A percentile compares a stretch with the other conserved stretches of the same genome.
Evolutionary conservation across 2,888 invertebrate genomes (phyloP).

Genomic region (Drosophila diplacantha): DNA sequence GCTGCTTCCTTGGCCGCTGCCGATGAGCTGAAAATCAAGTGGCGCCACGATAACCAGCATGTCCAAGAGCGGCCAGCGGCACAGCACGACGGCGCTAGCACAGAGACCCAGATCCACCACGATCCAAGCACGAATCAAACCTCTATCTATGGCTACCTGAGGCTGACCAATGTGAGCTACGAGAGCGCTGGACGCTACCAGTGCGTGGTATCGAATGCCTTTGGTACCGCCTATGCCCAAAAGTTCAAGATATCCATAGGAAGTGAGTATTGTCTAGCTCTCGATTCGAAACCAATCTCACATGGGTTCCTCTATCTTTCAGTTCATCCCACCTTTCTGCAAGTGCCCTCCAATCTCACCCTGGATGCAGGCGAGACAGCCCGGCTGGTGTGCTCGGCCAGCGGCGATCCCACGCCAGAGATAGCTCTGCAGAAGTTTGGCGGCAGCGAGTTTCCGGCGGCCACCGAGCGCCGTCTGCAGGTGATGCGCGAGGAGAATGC

Average conservation of each 20-base stretch:
- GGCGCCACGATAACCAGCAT: slow-evolving; percentile 91
- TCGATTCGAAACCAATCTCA: accelerated
- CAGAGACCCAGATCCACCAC: slow-evolving; percentile 77
- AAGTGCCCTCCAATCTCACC: slow-evolving; percentile 90
- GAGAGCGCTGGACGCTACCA: slow-evolving; percentile 93
- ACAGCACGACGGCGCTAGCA: slow-evolving; percentile 62
- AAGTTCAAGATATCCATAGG: slow-evolving; percentile 92
- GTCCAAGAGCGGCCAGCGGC: slow-evolving; percentile 70
- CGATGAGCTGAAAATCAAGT: slow-evolving; percentile 85
- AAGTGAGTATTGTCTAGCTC: slow-evolving; percentile 78
- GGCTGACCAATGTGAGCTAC: slow-evolving; percentile 87
- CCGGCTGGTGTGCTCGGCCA: slow-evolving; percentile 92
- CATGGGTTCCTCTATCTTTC: slow-evolving; percentile 12
- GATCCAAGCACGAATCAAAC: slow-evolving; percentile 79
- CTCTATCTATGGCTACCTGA: slow-evolving; percentile 85
- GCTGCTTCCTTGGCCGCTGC: slow-evolving; percentile 81
- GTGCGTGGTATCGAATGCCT: slow-evolving; percentile 92
- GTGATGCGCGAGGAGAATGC: slow-evolving; percentile 94
- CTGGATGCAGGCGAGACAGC: slow-evolving; percentile 91
- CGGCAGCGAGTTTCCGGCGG: slow-evolving; percentile 96
- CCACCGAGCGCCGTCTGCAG: slow-evolving; percentile 93
- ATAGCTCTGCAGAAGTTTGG: slow-evolving; percentile 95
- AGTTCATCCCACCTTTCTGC: slow-evolving; percentile 92
- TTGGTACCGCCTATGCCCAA: slow-evolving; percentile 92
- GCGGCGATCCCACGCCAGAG: slow-evolving; percentile 91